Percentiles rank a stretch among this genome's conserved stretches.
These are phyloP conservation scores for Urechis unicinctus DNA, from an alignment of 2,888 invertebrate genomes.

Conservation along the genomic window DNA sequence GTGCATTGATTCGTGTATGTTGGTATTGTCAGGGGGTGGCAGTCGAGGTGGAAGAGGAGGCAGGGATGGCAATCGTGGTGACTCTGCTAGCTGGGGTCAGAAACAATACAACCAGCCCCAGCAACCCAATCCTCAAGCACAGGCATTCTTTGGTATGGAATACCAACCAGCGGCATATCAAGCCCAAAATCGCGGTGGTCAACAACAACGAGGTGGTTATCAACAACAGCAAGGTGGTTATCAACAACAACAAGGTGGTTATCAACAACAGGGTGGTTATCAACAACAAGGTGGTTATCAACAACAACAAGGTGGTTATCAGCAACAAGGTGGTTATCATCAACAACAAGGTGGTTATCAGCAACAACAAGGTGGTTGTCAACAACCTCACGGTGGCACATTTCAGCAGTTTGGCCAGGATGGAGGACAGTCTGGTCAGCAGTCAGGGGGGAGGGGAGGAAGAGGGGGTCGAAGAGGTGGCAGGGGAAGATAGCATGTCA, in stretches of 20 bases:
- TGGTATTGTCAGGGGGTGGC: conserved; percentile 1
- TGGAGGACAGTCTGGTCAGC: conserved; percentile 3
- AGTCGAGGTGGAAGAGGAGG: conserved; percentile 3
- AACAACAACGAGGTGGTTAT: conserved; percentile 11
- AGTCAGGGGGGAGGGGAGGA: conserved; percentile 10
- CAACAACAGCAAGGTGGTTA: conserved; percentile 3
- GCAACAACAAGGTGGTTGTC: conserved; percentile 3
- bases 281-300: conserved; percentile 9
- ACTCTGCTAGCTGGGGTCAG: not conserved
- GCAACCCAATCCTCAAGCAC: not conserved
- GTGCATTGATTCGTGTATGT: too few species aligned
- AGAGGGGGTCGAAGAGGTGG: conserved; percentile 6
- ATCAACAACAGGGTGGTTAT: conserved; percentile 2
- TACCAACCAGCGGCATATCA: not conserved
- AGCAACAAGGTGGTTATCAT: not conserved
- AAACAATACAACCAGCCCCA: not conserved
- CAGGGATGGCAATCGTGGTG: conserved; percentile 5
- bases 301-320: conserved; percentile 4
- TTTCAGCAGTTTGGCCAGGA: conserved; percentile 1
- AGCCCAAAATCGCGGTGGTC: conserved; percentile 3
- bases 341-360: conserved; percentile 6
- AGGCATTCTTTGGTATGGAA: conserved; percentile 6
- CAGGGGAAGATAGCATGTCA: conserved; percentile 29
- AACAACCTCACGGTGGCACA: too few species aligned
- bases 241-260: conserved; percentile 9